A percentile compares a stretch with the other conserved stretches of the same genome.
phyloP scores from a whole-genome alignment of 1,140 invertebrate genomes.

The Leptonema lineaticorne region DNA sequence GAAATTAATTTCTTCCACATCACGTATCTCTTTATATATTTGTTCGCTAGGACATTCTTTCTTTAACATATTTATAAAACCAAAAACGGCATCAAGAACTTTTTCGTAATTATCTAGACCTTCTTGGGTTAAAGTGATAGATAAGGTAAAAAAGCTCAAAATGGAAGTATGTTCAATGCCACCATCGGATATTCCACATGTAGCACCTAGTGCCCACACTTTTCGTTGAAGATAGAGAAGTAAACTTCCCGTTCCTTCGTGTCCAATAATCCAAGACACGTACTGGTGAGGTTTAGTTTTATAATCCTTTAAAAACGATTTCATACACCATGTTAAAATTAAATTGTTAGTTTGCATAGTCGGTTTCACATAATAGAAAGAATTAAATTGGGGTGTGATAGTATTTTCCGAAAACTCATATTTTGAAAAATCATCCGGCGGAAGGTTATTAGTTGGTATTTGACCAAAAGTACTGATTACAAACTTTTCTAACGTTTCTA shows the following conservation, averaged over 20 bases:
- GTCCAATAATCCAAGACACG: slow-evolving; percentile 78
- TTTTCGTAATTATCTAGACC: slow-evolving; percentile 72
- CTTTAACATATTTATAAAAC: slow-evolving; percentile 72
- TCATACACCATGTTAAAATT: slow-evolving; percentile 78
- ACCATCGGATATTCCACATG: slow-evolving; percentile 70
- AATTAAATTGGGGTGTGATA: slow-evolving; percentile 63
- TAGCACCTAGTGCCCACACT: slow-evolving; percentile 83
- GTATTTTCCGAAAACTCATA: slow-evolving; percentile 47
- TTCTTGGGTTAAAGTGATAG: slow-evolving; percentile 75
- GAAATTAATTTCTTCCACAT: slow-evolving; percentile 71
- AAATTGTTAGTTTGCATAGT: slow-evolving; percentile 74
- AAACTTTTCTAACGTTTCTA: slow-evolving; percentile 69
- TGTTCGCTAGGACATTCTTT: slow-evolving; percentile 62
- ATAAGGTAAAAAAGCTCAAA: slow-evolving; percentile 72
- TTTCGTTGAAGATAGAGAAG: slow-evolving; percentile 75
- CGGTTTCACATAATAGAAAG: slow-evolving; percentile 78
- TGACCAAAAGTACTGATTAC: slow-evolving; percentile 55
- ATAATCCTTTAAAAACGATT: slow-evolving; percentile 72
- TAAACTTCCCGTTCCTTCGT: slow-evolving; percentile 86
- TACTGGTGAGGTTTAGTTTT: slow-evolving; percentile 77
- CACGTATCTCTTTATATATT: slow-evolving; percentile 68
- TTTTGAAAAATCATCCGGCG: slow-evolving; percentile 59
- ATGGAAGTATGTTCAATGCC: slow-evolving; percentile 76
- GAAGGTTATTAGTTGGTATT: slow-evolving; percentile 64
- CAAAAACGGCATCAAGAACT: slow-evolving; percentile 68